phyloP scores from a whole-genome alignment of 2,797 vertebrate genomes.

The Sebastes diaconus region DNA sequence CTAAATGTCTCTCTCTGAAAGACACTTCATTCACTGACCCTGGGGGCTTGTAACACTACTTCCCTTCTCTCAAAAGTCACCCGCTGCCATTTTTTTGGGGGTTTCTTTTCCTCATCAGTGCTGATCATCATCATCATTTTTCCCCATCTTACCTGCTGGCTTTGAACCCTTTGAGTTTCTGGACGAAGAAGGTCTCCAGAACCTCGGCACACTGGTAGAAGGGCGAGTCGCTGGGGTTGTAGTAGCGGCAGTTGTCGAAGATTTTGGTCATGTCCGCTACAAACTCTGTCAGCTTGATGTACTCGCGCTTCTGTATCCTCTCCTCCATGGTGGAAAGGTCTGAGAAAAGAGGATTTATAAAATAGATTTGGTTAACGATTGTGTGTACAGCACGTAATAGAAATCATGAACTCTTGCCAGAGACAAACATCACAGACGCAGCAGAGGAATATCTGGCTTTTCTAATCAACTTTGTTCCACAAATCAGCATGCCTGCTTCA shows the following conservation, averaged over 20 bases:
- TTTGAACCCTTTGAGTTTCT: slow-evolving; percentile 99
- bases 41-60: neutral
- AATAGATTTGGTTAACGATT: neutral
- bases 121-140: slow-evolving; percentile 19
- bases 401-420: neutral
- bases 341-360: slow-evolving; percentile 45
- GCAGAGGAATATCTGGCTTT: slow-evolving; percentile 30
- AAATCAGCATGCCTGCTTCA: slow-evolving; percentile 33
- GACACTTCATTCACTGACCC: neutral
- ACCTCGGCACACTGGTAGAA: slow-evolving; percentile 98
- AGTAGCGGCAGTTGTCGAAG: slow-evolving; percentile 99
- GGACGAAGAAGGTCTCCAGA: slow-evolving; percentile 97
- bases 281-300: slow-evolving; percentile 96
- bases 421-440: slow-evolving; percentile 22
- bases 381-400: neutral
- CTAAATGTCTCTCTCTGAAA: neutral
- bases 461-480: slow-evolving; percentile 21
- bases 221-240: slow-evolving; percentile 96
- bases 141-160: slow-evolving; percentile 91
- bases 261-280: slow-evolving; percentile 99
- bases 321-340: slow-evolving; percentile 98
- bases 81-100: neutral
- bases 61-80: neutral
- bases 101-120: neutral
- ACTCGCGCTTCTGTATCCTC: slow-evolving; percentile 90